Evolutionary conservation across 2,797 vertebrate genomes (phyloP).

Genomic region (Gallinago stenura): DNA sequence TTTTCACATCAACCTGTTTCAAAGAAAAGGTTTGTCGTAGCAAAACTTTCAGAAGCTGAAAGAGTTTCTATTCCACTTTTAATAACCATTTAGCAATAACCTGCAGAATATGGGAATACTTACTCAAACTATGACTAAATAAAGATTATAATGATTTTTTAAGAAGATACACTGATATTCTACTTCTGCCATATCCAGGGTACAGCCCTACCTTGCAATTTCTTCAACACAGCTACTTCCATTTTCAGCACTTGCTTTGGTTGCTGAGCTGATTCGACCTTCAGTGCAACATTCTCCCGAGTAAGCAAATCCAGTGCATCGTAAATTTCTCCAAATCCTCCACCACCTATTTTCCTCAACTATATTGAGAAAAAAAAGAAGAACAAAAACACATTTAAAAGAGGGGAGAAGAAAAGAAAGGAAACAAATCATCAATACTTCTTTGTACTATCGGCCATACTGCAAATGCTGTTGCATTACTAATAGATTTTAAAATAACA

Average conservation of each 20-base stretch:
- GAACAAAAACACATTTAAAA: not conserved
- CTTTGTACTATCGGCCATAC: not conserved
- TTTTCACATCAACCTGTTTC: not conserved
- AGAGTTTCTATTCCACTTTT: not conserved
- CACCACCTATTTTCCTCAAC: slow-evolving; percentile 97
- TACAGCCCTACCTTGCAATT: slow-evolving; percentile 91
- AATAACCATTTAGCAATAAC: not conserved
- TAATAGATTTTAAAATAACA: not conserved
- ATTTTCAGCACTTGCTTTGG: slow-evolving; percentile 99
- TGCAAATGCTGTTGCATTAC: not conserved
- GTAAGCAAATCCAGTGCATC: slow-evolving; percentile 95
- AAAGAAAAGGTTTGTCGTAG: not conserved
- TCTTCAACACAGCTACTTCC: slow-evolving; percentile 99
- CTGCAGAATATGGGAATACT: not conserved
- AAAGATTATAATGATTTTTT: not conserved
- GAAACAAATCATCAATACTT: not conserved
- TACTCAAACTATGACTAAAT: not conserved
- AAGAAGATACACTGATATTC: not conserved
- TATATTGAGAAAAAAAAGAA: slow-evolving; percentile 53
- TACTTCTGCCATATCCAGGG: not conserved
- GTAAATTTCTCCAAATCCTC: slow-evolving; percentile 99
- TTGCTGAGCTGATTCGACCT: slow-evolving; percentile 98
- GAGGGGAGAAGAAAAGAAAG: not conserved
- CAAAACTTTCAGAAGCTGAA: not conserved
- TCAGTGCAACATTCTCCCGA: slow-evolving; percentile 93